Conservation (phyloP, 2,797 vertebrate species). For the Sebastolobus altivelis region DNA sequence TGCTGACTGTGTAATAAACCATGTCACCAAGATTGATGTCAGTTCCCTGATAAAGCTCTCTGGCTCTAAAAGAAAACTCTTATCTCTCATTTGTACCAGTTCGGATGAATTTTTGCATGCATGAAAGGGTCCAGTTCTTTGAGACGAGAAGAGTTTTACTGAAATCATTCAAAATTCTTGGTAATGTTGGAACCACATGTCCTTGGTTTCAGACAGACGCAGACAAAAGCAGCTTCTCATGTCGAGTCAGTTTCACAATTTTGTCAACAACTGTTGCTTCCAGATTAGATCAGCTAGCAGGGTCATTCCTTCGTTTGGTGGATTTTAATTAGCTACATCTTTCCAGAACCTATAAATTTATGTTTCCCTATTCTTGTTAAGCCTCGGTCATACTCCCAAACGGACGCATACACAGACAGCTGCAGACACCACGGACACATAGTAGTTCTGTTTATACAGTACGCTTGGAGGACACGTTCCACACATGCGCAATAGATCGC, state of each 20-base stretch:
- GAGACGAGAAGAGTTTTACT: background rate
- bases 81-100: conserved; percentile 15
- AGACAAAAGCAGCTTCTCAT: background rate
- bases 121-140: conserved; percentile 9
- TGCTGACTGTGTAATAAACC: background rate
- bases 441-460: too few relatives aligned
- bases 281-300: background rate
- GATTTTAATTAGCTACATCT: too few relatives aligned
- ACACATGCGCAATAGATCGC: too few relatives aligned
- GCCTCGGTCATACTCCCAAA: too few relatives aligned
- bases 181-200: background rate
- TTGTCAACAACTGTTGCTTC: too few relatives aligned
- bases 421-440: too few relatives aligned
- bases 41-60: background rate
- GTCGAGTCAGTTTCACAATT: background rate
- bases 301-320: background rate
- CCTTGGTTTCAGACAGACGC: background rate
- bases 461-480: too few relatives aligned
- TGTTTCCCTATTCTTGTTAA: too few relatives aligned
- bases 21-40: background rate
- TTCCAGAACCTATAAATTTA: too few relatives aligned
- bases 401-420: too few relatives aligned
- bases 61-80: background rate
- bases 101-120: background rate
- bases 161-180: background rate